phyloP scores from a whole-genome alignment of 2,113 vertebrate species.

The Uria lomvia region DNA sequence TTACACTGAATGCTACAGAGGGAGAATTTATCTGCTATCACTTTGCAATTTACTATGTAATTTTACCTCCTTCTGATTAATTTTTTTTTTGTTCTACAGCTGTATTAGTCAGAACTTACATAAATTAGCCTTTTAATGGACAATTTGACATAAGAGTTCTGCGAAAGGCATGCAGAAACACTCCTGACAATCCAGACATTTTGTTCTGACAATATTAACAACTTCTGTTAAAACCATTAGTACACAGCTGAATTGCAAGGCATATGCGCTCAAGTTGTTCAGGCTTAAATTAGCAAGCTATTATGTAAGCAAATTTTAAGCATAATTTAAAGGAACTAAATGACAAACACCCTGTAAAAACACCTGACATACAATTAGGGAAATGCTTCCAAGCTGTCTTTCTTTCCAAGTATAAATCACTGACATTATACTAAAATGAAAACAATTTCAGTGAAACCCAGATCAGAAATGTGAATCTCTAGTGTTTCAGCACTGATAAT shows the following conservation, averaged over 20 bases:
- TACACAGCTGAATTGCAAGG: neutral
- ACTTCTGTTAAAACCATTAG: neutral
- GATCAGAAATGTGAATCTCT: neutral
- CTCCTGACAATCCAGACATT: neutral
- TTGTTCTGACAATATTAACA: constrained; percentile 13
- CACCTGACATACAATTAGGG: neutral
- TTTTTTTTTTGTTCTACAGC: neutral
- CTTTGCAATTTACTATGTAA: neutral
- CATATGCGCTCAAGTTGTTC: neutral
- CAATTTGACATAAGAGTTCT: neutral
- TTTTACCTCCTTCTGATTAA: neutral
- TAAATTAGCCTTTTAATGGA: neutral
- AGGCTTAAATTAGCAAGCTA: constrained; percentile 14
- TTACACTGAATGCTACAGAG: neutral
- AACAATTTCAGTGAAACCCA: neutral
- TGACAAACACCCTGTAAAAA: neutral
- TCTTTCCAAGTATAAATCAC: neutral
- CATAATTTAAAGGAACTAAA: constrained; percentile 13
- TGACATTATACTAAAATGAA: neutral
- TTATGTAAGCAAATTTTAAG: constrained; percentile 21
- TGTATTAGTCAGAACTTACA: neutral
- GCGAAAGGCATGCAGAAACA: neutral
- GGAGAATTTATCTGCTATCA: neutral
- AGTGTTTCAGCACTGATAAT: neutral
- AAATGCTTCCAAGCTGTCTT: neutral